phyloP scores from a whole-genome alignment of 2,797 vertebrate genomes.

The Bradypus variegatus region DNA sequence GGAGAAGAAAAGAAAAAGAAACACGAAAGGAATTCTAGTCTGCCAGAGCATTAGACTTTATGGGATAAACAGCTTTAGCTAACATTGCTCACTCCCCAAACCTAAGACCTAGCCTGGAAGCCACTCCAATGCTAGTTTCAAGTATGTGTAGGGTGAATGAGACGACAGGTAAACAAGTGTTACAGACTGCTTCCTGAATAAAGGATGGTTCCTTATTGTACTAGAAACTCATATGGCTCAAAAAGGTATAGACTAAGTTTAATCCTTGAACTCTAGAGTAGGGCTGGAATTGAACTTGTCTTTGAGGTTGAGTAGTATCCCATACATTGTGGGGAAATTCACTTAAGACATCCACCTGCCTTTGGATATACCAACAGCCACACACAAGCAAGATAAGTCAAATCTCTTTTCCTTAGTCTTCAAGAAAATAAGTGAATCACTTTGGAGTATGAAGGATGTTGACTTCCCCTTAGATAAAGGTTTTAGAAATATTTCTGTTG shows the following conservation, averaged over 20 bases:
- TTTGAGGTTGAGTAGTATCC: background rate
- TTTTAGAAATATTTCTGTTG: conserved; percentile 11
- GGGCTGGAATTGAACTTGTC: background rate
- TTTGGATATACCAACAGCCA: background rate
- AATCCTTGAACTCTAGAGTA: background rate
- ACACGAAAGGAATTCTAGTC: conserved; percentile 17
- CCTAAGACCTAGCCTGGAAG: background rate
- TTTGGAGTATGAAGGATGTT: background rate
- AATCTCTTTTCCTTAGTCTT: background rate
- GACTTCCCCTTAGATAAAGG: conserved; percentile 17
- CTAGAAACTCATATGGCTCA: background rate
- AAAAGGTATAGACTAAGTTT: background rate
- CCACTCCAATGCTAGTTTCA: conserved; percentile 16
- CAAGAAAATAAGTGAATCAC: conserved; percentile 21
- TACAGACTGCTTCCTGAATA: background rate
- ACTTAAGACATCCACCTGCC: background rate
- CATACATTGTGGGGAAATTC: conserved; percentile 9
- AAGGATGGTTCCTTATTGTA: background rate
- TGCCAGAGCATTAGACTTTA: background rate
- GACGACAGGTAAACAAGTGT: background rate
- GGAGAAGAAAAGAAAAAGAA: background rate
- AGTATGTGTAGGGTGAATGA: background rate
- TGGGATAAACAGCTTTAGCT: conserved; percentile 16
- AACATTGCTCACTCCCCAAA: background rate
- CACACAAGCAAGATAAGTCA: background rate